Evolutionary conservation across 2,888 invertebrate genomes (phyloP), one percentile per base, ranked within the genome.

Genomic region (Fragum fragum): DNA sequence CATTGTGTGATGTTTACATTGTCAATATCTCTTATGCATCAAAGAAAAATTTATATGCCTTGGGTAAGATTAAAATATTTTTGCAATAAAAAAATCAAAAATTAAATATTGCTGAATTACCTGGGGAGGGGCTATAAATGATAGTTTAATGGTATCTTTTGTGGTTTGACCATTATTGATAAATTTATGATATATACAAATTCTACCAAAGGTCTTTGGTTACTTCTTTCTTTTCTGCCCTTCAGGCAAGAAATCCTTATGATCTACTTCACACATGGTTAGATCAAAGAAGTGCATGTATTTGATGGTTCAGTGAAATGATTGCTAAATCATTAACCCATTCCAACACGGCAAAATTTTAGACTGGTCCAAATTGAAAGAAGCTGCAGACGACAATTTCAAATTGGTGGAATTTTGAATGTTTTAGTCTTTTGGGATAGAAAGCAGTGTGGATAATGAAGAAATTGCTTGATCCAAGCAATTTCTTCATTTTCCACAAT

Each of bases 21-120:
- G 32, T 36, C 52, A 18, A 52, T 14, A 36, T 36, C 32, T 36
- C 9, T 9, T 36, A 47, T 29, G 47, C 53, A 52, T 70, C 70
- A 70, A 70, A 70, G 53, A 36, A 53, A 53, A 39, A 18, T 32
- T 53, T 18, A 53, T 36, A 53, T 52, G 32, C 70, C 52, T 32
- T n/a, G 23, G 70, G 70, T 18, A 11, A 52, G 70, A 53, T 53
- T 70, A 53, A 29, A 53, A 53, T 70, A 70, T 53, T 70, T 66
- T 66, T 26, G 42, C 66, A 66, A 66, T 66, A 66, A 66, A 39
- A 61, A n/a, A 42, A 42, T 39, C 26, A 42, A 42, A n/a, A 66
- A 42, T 39, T 66, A 9, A 18, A 66, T 66, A 66, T 23, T 36
- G 9, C 18, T n/a, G 66, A 66, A 18, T 66, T 39, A 39, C 66